Base-by-base conservation (phyloP, 2,113 vertebrate genomes). In the Cephalopholis sonnerati region DNA sequence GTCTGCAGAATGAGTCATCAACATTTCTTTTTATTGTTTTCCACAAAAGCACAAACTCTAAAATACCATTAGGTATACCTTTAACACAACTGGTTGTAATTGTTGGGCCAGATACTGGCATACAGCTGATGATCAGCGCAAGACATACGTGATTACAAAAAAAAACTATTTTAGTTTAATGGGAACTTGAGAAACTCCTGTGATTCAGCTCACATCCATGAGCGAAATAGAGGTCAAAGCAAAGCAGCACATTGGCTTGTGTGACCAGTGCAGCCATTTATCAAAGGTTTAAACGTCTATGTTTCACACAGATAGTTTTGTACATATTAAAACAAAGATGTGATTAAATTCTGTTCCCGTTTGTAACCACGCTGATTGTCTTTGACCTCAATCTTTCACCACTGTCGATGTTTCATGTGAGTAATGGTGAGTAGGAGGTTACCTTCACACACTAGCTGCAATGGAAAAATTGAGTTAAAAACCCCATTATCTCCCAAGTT, bases 121-220 rank as follows among this genome's bases (percentile, higher is more conserved):
- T n/a, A n/a, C n/a, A n/a, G n/a, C n/a, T n/a, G n/a, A n/a, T n/a
- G n/a, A n/a, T n/a, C n/a, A n/a, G n/a, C n/a, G n/a, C n/a, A n/a
- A n/a, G n/a, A n/a, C n/a, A n/a, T n/a, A n/a, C n/a, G n/a, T n/a
- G n/a, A n/a, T n/a, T n/a, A n/a, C n/a, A n/a, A n/a, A n/a, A n/a
- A n/a, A n/a, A n/a, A n/a, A n/a, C n/a, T n/a, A 44, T 44, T 44
- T 44, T 44, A 9, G 10, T 44, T 44, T 12, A 9, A 44, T 12
- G 41, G 41, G 10, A 44, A 36, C 36, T 1, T 44, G 8, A 44
- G 11, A 3, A 83, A 48, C 39, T 67, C 50, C n/a, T 53, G 41
- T 20, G 32, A 81, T 82, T 76, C 39, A 73, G 27, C 83, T 90
- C 86, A 88, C 84, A 86, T 91, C 92, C 25, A 48, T 46, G 25